Base-by-base conservation (phyloP, 2,113 vertebrate species). In the Salminus brasiliensis region DNA sequence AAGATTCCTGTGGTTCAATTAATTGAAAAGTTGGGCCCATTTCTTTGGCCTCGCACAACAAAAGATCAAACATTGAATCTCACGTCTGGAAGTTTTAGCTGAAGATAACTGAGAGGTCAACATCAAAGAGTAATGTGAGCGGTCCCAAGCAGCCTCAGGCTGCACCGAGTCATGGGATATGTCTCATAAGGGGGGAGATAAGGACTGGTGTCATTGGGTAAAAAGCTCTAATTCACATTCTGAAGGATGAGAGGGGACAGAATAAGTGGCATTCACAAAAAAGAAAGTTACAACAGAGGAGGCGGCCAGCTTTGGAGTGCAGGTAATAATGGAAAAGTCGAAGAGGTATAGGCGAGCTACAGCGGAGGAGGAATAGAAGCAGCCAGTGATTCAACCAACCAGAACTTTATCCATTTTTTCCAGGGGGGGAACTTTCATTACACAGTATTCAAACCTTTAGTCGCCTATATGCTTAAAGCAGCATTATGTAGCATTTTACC, bases 31-130 rank as follows among this genome's bases (percentile, higher is more conserved):
- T 43, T 25, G 16, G 36, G 34, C 1, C 23, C 25, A n/a, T 73
- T 43, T 73, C 71, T 73, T 57, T 43, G 16, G 36, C 53, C 71
- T 27, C 25, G 13, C 8, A 23, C 53, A 60, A 62, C 53, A 62
- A 62, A 74, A 62, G 72, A 74, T 74, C 72, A 74, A 74, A 74
- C 72, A 74, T 27, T 30, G 52, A 18, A 74, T 74, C 72, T 47
- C 11, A 63, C 18, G 62, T 36, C 18, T 21, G 32, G 34, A 74
- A 63, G 39, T 62, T 62, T 74, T 62, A 47, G 27, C 18, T 10
- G 29, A 45, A 74, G 34, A 74, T 45, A 74, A 59, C 27, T 41
- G 13, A 6, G 41, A 74, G 72, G 72, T 74, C 39, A 62, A 74
- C 39, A 74, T 74, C 57, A 74, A 74, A 74, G 57, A 41, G 9